Base-by-base conservation (phyloP, 2,888 invertebrate species). In the Troglohyphantes excavatus region DNA sequence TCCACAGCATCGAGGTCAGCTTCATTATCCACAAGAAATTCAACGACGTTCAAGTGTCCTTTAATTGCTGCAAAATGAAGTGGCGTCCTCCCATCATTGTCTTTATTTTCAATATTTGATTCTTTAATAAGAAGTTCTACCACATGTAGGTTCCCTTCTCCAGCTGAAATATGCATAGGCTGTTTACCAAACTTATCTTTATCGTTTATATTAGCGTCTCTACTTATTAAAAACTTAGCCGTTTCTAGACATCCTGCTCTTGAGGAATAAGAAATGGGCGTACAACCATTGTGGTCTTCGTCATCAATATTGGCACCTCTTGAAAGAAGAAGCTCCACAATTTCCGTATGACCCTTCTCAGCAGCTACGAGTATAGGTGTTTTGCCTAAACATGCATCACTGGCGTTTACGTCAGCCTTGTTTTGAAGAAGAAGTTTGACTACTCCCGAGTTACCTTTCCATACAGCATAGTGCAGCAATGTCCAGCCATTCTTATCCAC, bases 161-260 rank as follows among this genome's bases (percentile, higher is more conserved):
- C n/a, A n/a, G n/a, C n/a, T n/a, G n/a, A n/a, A n/a, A n/a, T n/a
- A n/a, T n/a, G n/a, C n/a, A 63, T 63, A 63, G 63, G 63, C 63
- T 63, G 19, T n/a, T 6, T 63, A 26, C 63, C 19, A 46, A 7
- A 63, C 19, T 5, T 26, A 19, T 29, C 26, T 19, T 11, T n/a
- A 27, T 33, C 53, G 43, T 70, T 68, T 53, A 82, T 67, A 68
- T 82, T 21, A 19, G 61, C 72, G 2, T 23, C 63, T 21, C 61
- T 19, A 2, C 9, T 26, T 6, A 70, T 19, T 29, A 73, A 9
- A 70, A 13, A n/a, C 9, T 23, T 72, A 11, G 43, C 83, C 17
- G 61, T 63, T 53, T 70, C 61, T 13, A 72, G 46, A n/a, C 29
- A 17, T 7, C 83, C 72, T 39, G 26, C 13, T 6, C 53, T 13